These are phyloP conservation scores for Thinocorus orbignyianus DNA, from an alignment of 2,113 vertebrate species.

Conservation along the genomic window DNA sequence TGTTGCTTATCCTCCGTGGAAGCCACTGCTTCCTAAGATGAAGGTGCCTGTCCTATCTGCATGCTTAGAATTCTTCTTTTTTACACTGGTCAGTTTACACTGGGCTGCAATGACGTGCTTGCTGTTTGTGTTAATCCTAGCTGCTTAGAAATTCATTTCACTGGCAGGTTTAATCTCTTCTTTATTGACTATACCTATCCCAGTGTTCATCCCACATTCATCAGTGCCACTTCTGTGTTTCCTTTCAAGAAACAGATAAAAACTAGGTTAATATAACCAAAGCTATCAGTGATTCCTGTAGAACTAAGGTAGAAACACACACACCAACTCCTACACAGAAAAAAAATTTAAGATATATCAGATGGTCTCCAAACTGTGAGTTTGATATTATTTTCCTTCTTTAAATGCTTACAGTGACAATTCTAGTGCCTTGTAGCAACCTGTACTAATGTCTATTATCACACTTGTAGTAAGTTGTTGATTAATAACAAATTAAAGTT, in stretches of 20 bases:
- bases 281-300: background rate
- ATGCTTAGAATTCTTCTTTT: background rate
- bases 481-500: background rate
- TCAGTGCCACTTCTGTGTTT: background rate
- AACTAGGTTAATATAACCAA: background rate
- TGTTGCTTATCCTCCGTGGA: background rate
- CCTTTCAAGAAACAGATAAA: background rate
- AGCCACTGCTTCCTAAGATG: background rate
- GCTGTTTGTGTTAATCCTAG: background rate
- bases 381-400: background rate
- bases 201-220: background rate
- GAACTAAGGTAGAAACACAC: background rate
- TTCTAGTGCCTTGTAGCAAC: background rate
- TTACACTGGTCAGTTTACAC: background rate
- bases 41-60: accelerated
- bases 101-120: background rate
- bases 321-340: background rate
- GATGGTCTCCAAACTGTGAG: background rate
- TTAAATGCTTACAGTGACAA: background rate
- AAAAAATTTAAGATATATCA: background rate
- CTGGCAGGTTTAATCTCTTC: background rate
- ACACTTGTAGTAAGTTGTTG: background rate
- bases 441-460: background rate
- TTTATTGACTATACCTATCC: background rate
- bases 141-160: background rate